Evolutionary conservation across 2,888 invertebrate species (phyloP).

Genomic region (Caenorhabditis sp.): DNA sequence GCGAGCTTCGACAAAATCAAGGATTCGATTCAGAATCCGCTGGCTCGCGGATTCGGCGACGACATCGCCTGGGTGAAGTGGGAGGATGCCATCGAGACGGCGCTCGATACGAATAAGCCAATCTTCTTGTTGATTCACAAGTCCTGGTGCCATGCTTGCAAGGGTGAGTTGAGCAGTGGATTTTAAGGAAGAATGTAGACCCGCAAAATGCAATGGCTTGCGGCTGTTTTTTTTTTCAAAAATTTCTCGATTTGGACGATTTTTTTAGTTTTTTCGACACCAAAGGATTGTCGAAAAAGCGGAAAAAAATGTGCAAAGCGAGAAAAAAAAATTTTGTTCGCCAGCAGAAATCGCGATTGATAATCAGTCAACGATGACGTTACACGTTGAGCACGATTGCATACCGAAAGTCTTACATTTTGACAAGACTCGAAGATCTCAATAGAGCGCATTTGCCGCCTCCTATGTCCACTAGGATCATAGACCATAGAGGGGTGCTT

Average conservation of each 20-base stretch:
- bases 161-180: constrained; percentile 77
- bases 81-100: constrained; percentile 83
- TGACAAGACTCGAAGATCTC: background rate
- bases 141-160: constrained; percentile 85
- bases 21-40: constrained; percentile 80
- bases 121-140: constrained; percentile 85
- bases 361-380: too few species aligned
- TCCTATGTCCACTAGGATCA: background rate
- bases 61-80: constrained; percentile 83
- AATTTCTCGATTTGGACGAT: too few species aligned
- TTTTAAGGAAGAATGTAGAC: too few species aligned
- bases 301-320: too few species aligned
- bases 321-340: too few species aligned
- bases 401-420: too few species aligned
- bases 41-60: constrained; percentile 82
- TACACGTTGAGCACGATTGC: background rate
- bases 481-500: background rate
- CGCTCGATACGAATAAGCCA: constrained; percentile 83
- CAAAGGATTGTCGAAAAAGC: too few species aligned
- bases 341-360: too few species aligned
- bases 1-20: constrained; percentile 76
- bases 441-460: background rate
- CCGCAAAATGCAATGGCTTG: too few species aligned
- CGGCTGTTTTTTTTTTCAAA: too few species aligned
- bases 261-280: too few species aligned